phyloP scores from a whole-genome alignment of 2,113 vertebrate species.

The Sula dactylatra region DNA sequence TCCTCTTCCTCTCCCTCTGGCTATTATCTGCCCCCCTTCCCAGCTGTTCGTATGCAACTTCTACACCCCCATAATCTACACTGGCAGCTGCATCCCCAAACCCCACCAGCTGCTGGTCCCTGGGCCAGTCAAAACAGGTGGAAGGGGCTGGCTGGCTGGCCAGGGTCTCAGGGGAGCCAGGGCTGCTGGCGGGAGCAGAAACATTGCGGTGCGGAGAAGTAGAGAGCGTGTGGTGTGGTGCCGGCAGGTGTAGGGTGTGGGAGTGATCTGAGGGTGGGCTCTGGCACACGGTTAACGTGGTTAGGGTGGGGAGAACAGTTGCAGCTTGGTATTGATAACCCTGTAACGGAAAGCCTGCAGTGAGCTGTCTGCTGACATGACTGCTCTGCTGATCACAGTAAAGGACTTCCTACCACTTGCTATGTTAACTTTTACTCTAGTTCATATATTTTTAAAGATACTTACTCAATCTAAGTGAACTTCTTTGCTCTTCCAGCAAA shows the following conservation, averaged over 20 bases:
- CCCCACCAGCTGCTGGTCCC: neutral
- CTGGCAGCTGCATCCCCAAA: neutral
- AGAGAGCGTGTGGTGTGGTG: neutral
- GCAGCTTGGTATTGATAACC: neutral
- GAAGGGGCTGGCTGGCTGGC: neutral
- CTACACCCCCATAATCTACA: neutral
- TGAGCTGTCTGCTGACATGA: neutral
- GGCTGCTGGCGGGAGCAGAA: neutral
- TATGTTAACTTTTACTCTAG: neutral
- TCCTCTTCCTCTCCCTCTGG: neutral
- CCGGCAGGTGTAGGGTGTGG: fast-evolving
- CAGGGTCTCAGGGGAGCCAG: neutral
- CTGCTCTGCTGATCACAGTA: neutral
- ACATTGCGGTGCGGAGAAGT: neutral
- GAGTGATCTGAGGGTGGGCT: neutral
- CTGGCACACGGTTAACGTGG: neutral
- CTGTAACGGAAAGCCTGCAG: neutral
- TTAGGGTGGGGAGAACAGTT: neutral
- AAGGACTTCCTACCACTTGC: neutral
- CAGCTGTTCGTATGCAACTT: neutral
- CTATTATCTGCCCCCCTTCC: neutral
- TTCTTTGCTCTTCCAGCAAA: neutral
- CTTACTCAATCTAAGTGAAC: neutral
- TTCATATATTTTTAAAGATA: neutral
- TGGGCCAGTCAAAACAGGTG: neutral